Base-by-base conservation (phyloP, 2,113 vertebrate species). In the Nicator chloris region DNA sequence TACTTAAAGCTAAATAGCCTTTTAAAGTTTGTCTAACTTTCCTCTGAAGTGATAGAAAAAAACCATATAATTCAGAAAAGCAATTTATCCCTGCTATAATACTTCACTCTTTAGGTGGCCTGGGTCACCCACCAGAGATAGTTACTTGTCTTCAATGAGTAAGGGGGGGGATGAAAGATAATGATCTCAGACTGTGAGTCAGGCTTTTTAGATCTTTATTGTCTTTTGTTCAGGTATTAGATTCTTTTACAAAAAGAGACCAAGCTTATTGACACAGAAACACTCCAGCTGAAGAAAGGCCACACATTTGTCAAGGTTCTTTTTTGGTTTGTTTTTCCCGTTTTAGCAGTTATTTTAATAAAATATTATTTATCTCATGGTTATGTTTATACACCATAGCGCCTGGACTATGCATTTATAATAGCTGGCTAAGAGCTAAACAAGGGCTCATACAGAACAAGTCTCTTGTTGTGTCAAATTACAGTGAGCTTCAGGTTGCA, bases 391-490 rank as follows among this genome's bases (percentile, higher is more conserved):
- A 27, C 15, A 49, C 24, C 5, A 28, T 31, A 35, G 44, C 3
- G 5, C 9, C 24, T 73, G 23, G 30, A 39, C 18, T 70, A 28
- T 15, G 5, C 53, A 37, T 61, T 69, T 65, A n/a, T 6, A 69
- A 24, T 20, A 69, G 7, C 11, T 78, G 33, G 3, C 35, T 79
- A 39, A 61, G n/a, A 82, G 15, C 39, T 75, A 42, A 56, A 60
- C 4, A 77, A 77, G 9, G 30, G 21, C 21, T 49, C 3, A 1
- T 13, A 23, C 2, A 20, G 18, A 60, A 51, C 1, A 2, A 39
- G 17, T 27, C 4, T 77, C 30, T 54, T 21, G 8, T 54, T 21
- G 8, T 45, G 49, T 71, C 33, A 63, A 81, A 64, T 50, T 23
- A 11, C 13, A 26, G 23, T 10, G n/a, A 71, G 28, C 7, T 39